These are phyloP conservation scores for Fragum fragum DNA, from an alignment of 2,888 invertebrate genomes.

Conservation along the genomic window DNA sequence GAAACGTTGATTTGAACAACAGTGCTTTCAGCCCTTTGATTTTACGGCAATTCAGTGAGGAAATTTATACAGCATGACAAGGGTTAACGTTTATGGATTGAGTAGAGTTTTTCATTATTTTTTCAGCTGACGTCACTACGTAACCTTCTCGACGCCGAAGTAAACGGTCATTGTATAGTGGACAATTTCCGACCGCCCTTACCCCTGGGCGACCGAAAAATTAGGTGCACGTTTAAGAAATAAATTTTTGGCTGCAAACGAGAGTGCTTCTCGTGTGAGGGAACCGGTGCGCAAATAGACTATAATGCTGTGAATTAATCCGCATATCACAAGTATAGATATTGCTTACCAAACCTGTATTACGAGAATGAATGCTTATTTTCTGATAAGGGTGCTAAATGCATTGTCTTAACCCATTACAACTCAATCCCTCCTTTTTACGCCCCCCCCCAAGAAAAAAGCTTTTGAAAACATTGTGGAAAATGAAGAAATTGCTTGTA, in stretches of 20 bases:
- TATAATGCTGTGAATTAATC: background rate
- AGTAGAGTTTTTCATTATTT: no score
- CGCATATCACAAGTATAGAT: background rate
- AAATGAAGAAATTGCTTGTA: no score
- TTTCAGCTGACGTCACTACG: constrained; percentile 65
- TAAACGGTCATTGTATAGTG: constrained; percentile 58
- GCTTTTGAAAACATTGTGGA: no score
- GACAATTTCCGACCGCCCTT: constrained; percentile 73
- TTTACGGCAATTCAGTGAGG: no score
- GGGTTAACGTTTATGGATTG: no score
- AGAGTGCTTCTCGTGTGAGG: background rate
- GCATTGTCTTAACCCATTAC: no score
- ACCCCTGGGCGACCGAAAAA: constrained; percentile 68
- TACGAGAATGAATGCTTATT: background rate
- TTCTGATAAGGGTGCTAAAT: background rate
- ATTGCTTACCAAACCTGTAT: background rate
- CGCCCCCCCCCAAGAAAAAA: no score
- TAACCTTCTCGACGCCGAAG: constrained; percentile 56
- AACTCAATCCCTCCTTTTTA: no score
- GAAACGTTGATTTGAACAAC: no score
- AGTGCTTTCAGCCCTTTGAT: no score
- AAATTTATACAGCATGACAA: no score
- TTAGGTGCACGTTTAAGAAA: constrained; percentile 56
- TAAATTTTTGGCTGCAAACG: background rate
- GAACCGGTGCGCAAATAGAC: background rate